Conservation (phyloP, 2,797 vertebrate species). For the Margarornis squamiger region DNA sequence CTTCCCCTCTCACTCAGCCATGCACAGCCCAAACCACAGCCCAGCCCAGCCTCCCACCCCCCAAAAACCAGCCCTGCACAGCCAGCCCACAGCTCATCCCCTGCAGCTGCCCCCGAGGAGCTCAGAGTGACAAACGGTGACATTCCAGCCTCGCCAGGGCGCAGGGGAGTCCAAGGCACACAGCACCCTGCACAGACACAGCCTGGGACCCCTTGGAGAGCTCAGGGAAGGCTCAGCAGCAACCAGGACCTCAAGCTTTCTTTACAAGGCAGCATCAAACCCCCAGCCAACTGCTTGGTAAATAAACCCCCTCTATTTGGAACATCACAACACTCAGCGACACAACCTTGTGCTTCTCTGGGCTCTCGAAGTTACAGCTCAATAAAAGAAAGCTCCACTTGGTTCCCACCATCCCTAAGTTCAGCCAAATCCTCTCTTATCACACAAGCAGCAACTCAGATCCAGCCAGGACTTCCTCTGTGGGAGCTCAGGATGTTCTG, state of each 20-base stretch:
- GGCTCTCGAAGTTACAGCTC: rapidly evolving
- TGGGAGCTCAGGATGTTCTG: neutral
- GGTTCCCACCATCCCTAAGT: rapidly evolving
- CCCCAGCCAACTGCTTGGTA: neutral
- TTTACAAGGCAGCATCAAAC: neutral
- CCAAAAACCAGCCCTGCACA: neutral
- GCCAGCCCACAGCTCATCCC: neutral
- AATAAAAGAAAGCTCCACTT: rapidly evolving
- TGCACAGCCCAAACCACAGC: neutral
- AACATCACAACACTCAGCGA: neutral
- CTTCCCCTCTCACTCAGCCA: neutral
- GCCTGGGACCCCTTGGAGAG: rapidly evolving
- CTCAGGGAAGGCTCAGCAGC: neutral
- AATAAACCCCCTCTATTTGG: neutral
- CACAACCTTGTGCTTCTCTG: neutral
- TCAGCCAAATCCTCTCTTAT: neutral
- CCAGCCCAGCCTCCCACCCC: neutral
- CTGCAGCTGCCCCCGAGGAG: neutral
- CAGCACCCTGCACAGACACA: neutral
- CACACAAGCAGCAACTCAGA: rapidly evolving
- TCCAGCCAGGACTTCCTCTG: neutral
- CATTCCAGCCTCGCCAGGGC: neutral
- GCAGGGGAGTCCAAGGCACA: neutral
- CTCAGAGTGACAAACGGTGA: rapidly evolving
- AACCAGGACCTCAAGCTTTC: rapidly evolving